Evolutionary conservation across 2,113 vertebrate genomes (phyloP), one percentile per base, ranked within the genome.

Genomic region (Butorides virescens): DNA sequence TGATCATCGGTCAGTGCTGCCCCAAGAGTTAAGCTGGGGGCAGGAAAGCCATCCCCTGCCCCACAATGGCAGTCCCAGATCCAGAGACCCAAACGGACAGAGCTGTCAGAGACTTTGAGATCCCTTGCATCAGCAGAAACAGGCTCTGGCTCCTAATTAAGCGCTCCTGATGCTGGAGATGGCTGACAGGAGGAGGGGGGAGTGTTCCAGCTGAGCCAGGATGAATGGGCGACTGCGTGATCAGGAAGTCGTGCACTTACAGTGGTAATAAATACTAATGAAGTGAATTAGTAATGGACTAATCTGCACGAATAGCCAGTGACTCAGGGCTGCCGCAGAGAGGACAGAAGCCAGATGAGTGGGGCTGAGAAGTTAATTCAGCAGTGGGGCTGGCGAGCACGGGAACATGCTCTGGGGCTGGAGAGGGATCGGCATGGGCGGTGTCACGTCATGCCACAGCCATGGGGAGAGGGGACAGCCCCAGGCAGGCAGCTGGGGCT

Each of bases 191-290:
- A 82, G 79, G 47, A 74, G 85, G 68, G 55, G 71, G 61, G 46
- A 58, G 53, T 8, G 29, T 55, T 89, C 50, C 61, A 58, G 86
- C 83, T 91, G 74, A 76, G 37, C 67, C 27, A 27, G 59, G 42
- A 56, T 53, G 76, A 88, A 52, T 18, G 58, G 82, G 88, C 66
- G n/a, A 32, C 70, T 46, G 63, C 7, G 2, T 56, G 52, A 61
- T 68, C 86, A 77, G 91, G 88, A 79, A 86, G 71, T 32, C 0
- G 0, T 6, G 23, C 10, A 1, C 74, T 59, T 39, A 62, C 46
- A 82, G 36, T 30, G 32, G 44, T 53, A 59, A 88, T 86, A 88
- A 87, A 78, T 55, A 62, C 70, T 95, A 88, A 92, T 66, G 78
- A 96, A 25, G 32, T n/a, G 79, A n/a, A 61, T 56, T 56, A 61